A percentile compares a stretch with the other conserved stretches of the same genome.
Conservation (phyloP, 1,140 invertebrate genomes). For the Brachionus plicatilis region DNA sequence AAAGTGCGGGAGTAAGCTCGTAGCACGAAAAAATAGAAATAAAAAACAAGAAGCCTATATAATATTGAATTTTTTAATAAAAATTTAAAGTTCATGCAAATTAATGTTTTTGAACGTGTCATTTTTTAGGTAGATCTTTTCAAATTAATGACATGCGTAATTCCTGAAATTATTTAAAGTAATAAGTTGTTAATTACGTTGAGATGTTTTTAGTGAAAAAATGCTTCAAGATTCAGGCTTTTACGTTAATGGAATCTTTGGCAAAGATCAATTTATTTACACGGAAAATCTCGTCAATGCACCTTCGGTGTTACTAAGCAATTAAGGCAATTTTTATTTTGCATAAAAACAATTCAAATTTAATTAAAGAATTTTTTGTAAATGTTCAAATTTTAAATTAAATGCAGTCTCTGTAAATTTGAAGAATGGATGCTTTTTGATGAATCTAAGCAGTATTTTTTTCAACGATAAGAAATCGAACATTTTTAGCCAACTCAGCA, state of each 20-base stretch:
- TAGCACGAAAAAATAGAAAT: not conserved
- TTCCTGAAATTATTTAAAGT: not conserved
- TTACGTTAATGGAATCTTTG: not conserved
- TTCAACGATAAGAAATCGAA: not conserved
- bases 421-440: not conserved
- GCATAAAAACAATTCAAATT: not conserved
- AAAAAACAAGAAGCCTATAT: not conserved
- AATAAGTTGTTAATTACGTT: not conserved
- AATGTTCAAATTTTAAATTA: too few species aligned
- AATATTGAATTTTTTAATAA: not conserved
- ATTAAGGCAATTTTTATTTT: not conserved
- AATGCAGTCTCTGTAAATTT: too few species aligned
- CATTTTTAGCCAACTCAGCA: not conserved
- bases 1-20: not conserved
- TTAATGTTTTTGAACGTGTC: not conserved
- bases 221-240: not conserved
- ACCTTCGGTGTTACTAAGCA: not conserved
- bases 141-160: not conserved
- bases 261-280: not conserved
- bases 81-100: not conserved
- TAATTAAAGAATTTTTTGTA: too few species aligned
- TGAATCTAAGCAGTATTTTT: not conserved
- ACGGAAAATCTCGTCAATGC: not conserved
- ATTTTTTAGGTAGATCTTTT: not conserved
- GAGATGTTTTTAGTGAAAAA: not conserved